Percentiles rank a stretch among this genome's conserved stretches.
Conservation (phyloP, 2,797 vertebrate species). For the Melanotaenia pygmaea region DNA sequence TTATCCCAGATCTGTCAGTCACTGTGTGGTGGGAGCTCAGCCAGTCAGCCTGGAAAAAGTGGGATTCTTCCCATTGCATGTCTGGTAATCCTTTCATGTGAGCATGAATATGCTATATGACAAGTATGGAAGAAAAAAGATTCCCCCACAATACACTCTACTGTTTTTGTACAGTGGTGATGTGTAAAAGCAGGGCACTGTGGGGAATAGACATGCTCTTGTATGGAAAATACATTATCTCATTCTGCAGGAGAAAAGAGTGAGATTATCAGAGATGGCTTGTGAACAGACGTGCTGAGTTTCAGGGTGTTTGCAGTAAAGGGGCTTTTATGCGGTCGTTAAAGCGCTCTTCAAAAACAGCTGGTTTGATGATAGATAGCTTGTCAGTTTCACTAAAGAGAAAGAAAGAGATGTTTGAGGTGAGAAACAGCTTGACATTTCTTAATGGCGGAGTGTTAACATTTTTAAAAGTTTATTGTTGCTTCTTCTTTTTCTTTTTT, state of each 20-base stretch:
- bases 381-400: conserved; percentile 3
- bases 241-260: conserved; percentile 25
- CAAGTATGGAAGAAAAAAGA: conserved; percentile 7
- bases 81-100: conserved; percentile 35
- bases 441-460: not conserved
- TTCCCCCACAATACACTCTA: conserved; percentile 35
- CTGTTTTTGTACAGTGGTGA: conserved; percentile 51
- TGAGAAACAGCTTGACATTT: not conserved
- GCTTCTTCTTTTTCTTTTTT: not conserved
- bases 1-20: conserved; percentile 35
- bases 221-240: conserved; percentile 72
- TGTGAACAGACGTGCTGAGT: conserved; percentile 33
- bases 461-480: conserved; percentile 29
- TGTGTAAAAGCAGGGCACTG: conserved; percentile 47
- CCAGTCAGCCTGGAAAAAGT: conserved; percentile 32
- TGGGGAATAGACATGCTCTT: conserved; percentile 44
- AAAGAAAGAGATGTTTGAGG: conserved; percentile 5
- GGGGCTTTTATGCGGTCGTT: conserved; percentile 34
- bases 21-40: not conserved
- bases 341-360: conserved; percentile 20
- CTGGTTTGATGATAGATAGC: not conserved
- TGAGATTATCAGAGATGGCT: conserved; percentile 21
- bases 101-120: conserved; percentile 40
- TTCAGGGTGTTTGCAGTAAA: conserved; percentile 39
- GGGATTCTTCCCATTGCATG: conserved; percentile 32